Evolutionary conservation across 2,888 invertebrate species (phyloP).

Genomic region (Ophion ventricosus): DNA sequence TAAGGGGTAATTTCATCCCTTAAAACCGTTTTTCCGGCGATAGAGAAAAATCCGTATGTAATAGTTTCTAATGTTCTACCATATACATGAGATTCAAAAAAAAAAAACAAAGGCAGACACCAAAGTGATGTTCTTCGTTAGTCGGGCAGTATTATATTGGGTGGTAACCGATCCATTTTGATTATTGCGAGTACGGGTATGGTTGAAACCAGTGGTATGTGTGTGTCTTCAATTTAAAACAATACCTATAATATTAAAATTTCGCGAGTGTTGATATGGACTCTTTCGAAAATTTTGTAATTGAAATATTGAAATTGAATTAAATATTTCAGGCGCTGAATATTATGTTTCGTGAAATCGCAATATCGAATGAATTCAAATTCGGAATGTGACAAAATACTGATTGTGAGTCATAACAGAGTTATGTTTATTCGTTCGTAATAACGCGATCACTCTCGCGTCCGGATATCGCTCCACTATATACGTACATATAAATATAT

Average conservation of each 20-base stretch:
- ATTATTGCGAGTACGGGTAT: too few species aligned
- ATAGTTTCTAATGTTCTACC: too few species aligned
- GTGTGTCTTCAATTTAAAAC: neutral
- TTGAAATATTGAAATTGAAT: neutral
- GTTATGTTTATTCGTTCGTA: conserved; percentile 1
- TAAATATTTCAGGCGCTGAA: neutral
- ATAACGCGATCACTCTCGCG: conserved; percentile 17
- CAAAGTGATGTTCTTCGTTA: too few species aligned
- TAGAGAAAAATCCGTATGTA: too few species aligned
- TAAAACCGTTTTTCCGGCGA: too few species aligned
- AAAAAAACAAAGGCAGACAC: too few species aligned
- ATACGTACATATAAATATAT: conserved; percentile 11
- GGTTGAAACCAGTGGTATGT: too few species aligned
- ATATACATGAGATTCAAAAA: too few species aligned
- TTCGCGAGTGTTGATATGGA: neutral
- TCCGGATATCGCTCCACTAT: neutral
- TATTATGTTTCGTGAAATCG: neutral
- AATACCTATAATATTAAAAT: neutral
- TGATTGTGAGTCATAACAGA: conserved; percentile 8
- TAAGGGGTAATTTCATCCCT: too few species aligned
- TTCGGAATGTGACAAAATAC: neutral
- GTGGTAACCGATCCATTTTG: too few species aligned
- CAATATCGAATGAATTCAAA: neutral
- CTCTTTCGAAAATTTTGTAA: neutral
- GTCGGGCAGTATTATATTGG: too few species aligned